Evolutionary conservation across 64 coral and sea anemone species (phyloP).

Genomic region (Astreopora myriophthalma): DNA sequence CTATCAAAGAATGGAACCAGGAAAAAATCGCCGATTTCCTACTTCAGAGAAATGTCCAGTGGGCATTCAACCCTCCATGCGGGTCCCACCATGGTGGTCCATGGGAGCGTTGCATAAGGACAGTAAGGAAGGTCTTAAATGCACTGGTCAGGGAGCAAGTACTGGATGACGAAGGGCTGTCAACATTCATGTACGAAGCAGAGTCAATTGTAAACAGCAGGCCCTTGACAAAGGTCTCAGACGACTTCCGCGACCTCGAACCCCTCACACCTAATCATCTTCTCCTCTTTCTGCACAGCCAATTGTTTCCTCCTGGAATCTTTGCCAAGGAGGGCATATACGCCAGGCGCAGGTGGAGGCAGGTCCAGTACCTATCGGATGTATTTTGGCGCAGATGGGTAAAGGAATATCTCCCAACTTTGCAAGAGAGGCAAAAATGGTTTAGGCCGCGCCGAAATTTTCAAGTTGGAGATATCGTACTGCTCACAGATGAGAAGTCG

Average conservation of each 20-base stretch:
- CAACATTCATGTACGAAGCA: background rate
- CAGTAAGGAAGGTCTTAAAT: background rate
- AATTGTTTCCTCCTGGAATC: too few species aligned
- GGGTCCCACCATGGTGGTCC: too few species aligned
- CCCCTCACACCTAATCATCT: too few species aligned
- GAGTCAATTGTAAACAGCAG: background rate
- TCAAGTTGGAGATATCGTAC: background rate
- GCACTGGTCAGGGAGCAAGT: conserved; percentile 3
- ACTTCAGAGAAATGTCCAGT: too few species aligned
- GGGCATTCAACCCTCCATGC: too few species aligned
- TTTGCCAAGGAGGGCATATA: too few species aligned
- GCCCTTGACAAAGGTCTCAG: background rate
- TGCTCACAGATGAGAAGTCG: background rate
- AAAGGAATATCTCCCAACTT: background rate
- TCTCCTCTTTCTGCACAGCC: too few species aligned
- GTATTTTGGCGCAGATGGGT: background rate
- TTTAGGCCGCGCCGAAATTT: background rate
- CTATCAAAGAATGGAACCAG: too few species aligned
- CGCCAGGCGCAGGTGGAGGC: too few species aligned
- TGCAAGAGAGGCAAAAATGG: background rate
- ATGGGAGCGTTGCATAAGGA: background rate
- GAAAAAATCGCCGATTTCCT: too few species aligned
- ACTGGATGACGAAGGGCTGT: background rate
- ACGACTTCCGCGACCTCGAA: too few species aligned
- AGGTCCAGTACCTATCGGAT: too few species aligned